phyloP scores from a whole-genome alignment of 1,140 invertebrate genomes.

The Drosophila sp. region DNA sequence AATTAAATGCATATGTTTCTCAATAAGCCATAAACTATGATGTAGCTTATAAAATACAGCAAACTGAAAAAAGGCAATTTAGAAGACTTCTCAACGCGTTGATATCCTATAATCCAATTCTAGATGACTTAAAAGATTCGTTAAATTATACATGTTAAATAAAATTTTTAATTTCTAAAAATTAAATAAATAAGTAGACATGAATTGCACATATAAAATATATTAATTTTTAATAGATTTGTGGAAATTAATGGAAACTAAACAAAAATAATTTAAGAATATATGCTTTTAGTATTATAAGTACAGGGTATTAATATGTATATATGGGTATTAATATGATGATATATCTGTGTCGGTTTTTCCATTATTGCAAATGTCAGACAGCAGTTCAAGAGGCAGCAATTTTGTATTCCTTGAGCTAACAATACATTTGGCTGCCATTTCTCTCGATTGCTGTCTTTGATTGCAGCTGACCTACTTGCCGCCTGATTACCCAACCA shows the following conservation, averaged over 20 bases:
- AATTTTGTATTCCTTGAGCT: conserved; percentile 43
- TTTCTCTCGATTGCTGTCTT: conserved; percentile 68
- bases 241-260: too few relatives aligned
- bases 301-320: conserved; percentile 7
- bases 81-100: background rate
- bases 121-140: too few relatives aligned
- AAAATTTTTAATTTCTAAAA: too few relatives aligned
- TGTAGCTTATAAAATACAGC: too few relatives aligned
- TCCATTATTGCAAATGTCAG: conserved; percentile 33
- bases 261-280: too few relatives aligned
- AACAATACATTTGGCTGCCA: conserved; percentile 71
- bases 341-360: background rate
- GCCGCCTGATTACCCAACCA: conserved; percentile 72
- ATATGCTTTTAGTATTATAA: background rate
- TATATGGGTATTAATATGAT: background rate
- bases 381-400: conserved; percentile 23
- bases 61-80: background rate
- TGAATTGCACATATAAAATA: too few relatives aligned
- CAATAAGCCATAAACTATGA: background rate
- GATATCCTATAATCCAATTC: too few relatives aligned
- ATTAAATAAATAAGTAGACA: too few relatives aligned
- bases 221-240: too few relatives aligned
- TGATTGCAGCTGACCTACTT: conserved; percentile 76
- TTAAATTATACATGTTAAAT: too few relatives aligned
- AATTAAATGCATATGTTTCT: background rate